A percentile compares a stretch with the other conserved stretches of the same genome.
Conservation (phyloP, 2,888 invertebrate species). For the Dexiosoma caninum region DNA sequence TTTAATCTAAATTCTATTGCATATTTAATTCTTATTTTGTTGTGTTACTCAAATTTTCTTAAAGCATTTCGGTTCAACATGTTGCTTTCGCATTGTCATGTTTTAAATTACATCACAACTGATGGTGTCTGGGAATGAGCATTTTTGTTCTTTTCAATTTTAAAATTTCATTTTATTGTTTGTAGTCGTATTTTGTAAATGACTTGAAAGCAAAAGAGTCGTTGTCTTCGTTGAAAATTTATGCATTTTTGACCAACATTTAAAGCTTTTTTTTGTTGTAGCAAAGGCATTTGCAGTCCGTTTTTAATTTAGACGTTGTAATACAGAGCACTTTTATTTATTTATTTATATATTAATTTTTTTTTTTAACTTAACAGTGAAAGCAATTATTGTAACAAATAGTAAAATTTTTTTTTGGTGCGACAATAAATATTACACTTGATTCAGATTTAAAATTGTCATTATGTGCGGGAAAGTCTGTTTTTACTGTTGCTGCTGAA, state of each 20-base stretch:
- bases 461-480: too few relatives aligned
- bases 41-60: constrained; percentile 11
- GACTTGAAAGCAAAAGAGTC: constrained; percentile 7
- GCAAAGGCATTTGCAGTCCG: neutral
- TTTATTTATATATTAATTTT: too few relatives aligned
- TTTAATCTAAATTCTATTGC: constrained; percentile 17
- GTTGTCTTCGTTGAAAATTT: constrained; percentile 21
- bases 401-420: too few relatives aligned
- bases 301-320: neutral
- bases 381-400: too few relatives aligned
- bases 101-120: constrained; percentile 61
- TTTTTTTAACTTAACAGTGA: too few relatives aligned
- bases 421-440: neutral
- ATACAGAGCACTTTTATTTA: neutral
- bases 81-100: constrained; percentile 59
- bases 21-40: constrained; percentile 11
- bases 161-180: neutral
- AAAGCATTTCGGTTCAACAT: constrained; percentile 13
- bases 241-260: constrained; percentile 19
- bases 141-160: neutral
- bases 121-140: constrained; percentile 56
- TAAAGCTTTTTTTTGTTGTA: neutral
- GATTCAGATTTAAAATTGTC: neutral
- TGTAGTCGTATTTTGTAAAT: neutral
- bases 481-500: neutral